These are phyloP conservation scores for Grammomys surdaster DNA, from an alignment of 2,113 vertebrate genomes.

Conservation along the genomic window DNA sequence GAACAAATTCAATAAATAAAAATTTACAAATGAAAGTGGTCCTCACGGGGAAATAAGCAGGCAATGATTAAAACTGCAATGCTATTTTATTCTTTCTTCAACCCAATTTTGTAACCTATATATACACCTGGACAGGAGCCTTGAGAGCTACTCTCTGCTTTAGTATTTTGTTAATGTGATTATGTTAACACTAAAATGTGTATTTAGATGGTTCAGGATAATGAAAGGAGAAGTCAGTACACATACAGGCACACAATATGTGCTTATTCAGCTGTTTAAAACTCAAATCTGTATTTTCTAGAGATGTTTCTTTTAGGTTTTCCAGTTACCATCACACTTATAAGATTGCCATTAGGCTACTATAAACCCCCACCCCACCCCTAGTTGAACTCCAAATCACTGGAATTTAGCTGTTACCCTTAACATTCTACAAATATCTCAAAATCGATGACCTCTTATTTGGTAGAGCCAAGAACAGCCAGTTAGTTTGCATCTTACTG, in stretches of 20 bases:
- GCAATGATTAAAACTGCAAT: neutral
- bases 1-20: neutral
- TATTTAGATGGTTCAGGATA: slow-evolving; percentile 18
- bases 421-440: neutral
- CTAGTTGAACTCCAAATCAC: neutral
- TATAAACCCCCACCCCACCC: neutral
- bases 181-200: slow-evolving; percentile 50
- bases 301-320: neutral
- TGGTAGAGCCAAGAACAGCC: neutral
- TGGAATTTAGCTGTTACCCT: neutral
- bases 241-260: neutral
- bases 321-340: neutral
- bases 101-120: neutral
- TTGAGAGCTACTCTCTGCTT: neutral
- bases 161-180: slow-evolving; percentile 12
- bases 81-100: neutral
- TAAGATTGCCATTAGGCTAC: neutral
- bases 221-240: slow-evolving; percentile 2
- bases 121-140: neutral
- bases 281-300: neutral
- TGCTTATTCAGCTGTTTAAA: neutral
- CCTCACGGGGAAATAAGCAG: neutral
- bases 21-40: neutral
- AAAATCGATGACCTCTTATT: neutral
- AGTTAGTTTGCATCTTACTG: neutral